These are phyloP conservation scores for Physella acuta DNA, from an alignment of 1,140 invertebrate genomes.

Conservation along the genomic window DNA sequence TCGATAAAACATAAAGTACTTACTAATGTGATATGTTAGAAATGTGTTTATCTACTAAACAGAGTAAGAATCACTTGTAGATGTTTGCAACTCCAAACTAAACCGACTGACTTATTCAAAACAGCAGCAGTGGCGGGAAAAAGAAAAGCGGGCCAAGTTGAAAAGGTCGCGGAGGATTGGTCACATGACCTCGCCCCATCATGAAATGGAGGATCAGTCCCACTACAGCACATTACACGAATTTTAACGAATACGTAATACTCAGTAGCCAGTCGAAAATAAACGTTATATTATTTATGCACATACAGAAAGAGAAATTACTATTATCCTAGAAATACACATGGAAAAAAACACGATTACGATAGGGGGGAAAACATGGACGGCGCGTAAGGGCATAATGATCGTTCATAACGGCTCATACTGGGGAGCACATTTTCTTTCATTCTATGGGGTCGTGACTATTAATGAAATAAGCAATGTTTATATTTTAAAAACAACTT, in stretches of 20 bases:
- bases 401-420: constrained; percentile 17
- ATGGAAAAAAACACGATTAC: too few species aligned
- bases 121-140: constrained; percentile 40
- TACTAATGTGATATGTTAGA: too few species aligned
- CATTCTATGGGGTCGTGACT: constrained; percentile 34
- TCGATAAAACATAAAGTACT: too few species aligned
- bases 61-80: too few species aligned
- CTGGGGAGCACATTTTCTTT: constrained; percentile 41
- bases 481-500: constrained; percentile 34
- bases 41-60: too few species aligned
- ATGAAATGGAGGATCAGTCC: constrained; percentile 35
- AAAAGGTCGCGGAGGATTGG: constrained; percentile 51
- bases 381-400: constrained; percentile 42
- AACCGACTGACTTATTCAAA: too few species aligned
- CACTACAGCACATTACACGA: not conserved
- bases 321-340: too few species aligned
- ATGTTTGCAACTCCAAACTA: too few species aligned
- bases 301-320: too few species aligned
- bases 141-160: constrained; percentile 42
- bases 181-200: constrained; percentile 54
- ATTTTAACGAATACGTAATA: too few species aligned
- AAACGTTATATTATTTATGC: too few species aligned
- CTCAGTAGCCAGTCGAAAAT: too few species aligned
- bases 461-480: not conserved
- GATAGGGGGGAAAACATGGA: constrained; percentile 27